Conservation (phyloP, 2,888 invertebrate species). For the Mimas tiliae region DNA sequence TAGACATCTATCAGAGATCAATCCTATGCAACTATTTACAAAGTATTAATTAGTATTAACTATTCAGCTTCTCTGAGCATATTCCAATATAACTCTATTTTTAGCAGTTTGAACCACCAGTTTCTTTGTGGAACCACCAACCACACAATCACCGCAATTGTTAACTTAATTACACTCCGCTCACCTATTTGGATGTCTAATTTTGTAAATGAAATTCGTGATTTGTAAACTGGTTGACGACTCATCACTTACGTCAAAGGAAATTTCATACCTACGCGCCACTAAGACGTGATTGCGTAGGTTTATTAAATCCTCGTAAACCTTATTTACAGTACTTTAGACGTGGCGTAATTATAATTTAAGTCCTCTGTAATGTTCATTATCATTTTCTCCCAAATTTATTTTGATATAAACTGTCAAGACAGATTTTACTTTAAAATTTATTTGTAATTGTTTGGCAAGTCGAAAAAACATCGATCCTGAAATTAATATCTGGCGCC, state of each 20-base stretch:
- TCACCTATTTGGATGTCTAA: not conserved
- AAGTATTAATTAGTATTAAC: too few relatives aligned
- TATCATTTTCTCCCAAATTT: not conserved
- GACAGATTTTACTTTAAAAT: not conserved
- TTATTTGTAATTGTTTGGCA: too few relatives aligned
- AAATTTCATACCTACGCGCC: conserved; percentile 4
- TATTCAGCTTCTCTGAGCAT: too few relatives aligned
- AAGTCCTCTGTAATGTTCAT: not conserved
- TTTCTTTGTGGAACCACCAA: too few relatives aligned
- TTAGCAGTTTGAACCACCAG: too few relatives aligned
- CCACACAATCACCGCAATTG: not conserved
- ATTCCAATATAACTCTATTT: too few relatives aligned
- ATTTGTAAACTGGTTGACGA: conserved; percentile 10
- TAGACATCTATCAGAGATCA: too few relatives aligned
- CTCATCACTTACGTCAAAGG: conserved; percentile 15
- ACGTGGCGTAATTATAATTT: not conserved
- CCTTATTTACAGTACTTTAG: conserved; percentile 11
- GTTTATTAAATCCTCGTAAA: not conserved
- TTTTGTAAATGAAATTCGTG: conserved; percentile 9
- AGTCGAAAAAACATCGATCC: not conserved
- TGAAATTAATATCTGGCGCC: not conserved
- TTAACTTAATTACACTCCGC: not conserved
- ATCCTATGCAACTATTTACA: too few relatives aligned
- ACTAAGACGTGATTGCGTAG: not conserved
- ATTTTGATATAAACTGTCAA: not conserved